Percentiles rank a stretch among this genome's conserved stretches.
Conservation (phyloP, 30 jellyfish, hydroid and myxozoan species). For the Cassiopea xamachana region DNA sequence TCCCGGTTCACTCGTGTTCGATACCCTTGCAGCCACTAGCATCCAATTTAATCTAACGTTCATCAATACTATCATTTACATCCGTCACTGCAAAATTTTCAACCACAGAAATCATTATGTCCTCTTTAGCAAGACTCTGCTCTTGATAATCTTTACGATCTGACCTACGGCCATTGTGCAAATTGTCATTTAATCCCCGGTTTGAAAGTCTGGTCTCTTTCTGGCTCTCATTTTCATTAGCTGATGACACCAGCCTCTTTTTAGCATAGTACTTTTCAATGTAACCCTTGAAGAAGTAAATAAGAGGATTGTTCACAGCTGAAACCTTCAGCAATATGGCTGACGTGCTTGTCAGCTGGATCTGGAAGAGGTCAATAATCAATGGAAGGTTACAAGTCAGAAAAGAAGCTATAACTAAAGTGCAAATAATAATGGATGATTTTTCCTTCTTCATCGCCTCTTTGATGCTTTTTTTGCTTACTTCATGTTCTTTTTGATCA, state of each 20-base stretch:
- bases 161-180: too few relatives aligned
- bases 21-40: too few relatives aligned
- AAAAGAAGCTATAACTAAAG: constrained; percentile 35
- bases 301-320: constrained; percentile 28
- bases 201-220: neutral
- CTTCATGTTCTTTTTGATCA: neutral
- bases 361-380: neutral
- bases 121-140: too few relatives aligned
- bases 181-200: neutral
- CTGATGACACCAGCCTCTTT: neutral
- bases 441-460: constrained; percentile 47
- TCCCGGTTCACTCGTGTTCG: too few relatives aligned
- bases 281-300: constrained; percentile 54
- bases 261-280: constrained; percentile 34
- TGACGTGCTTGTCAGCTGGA: neutral
- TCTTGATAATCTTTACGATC: too few relatives aligned
- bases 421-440: constrained; percentile 30
- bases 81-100: too few relatives aligned
- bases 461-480: constrained; percentile 2
- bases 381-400: constrained; percentile 19
- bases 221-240: neutral
- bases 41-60: too few relatives aligned
- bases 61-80: too few relatives aligned
- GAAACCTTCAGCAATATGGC: constrained; percentile 8
- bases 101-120: too few relatives aligned